phyloP scores from a whole-genome alignment of 2,113 vertebrate genomes.

The Physeter macrocephalus region DNA sequence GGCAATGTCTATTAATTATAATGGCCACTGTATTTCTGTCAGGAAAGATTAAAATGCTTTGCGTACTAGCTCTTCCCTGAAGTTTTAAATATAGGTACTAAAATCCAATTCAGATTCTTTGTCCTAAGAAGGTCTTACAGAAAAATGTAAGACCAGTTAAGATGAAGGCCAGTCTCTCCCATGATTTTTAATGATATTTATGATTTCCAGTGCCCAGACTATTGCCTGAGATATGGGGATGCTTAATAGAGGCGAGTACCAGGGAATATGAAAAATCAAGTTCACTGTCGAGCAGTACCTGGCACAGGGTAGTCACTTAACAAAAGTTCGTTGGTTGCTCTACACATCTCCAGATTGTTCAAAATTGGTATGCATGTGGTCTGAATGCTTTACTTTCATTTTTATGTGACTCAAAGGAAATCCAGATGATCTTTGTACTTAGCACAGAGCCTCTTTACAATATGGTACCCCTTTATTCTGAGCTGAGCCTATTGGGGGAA shows the following conservation, averaged over 20 bases:
- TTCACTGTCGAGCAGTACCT: neutral
- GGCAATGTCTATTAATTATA: neutral
- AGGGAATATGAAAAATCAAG: neutral
- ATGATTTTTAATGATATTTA: neutral
- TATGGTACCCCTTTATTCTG: neutral
- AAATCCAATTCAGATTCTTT: neutral
- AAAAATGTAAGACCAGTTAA: neutral
- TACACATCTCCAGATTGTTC: neutral
- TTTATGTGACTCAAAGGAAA: neutral
- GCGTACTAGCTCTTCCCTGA: neutral
- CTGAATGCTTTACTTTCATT: neutral
- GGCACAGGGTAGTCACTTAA: neutral
- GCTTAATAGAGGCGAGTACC: neutral
- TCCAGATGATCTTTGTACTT: neutral
- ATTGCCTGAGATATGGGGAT: neutral
- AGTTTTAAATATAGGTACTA: slow-evolving; percentile 32
- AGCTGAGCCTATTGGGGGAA: neutral
- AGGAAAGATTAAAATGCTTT: neutral
- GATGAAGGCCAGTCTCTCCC: neutral
- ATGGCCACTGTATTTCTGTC: slow-evolving; percentile 16
- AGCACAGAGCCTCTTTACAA: neutral
- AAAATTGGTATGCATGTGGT: neutral
- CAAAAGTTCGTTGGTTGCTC: neutral
- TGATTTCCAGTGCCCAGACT: neutral
- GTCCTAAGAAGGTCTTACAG: neutral